Base-by-base conservation (phyloP, 2,113 vertebrate genomes). In the Notiomystis cincta region DNA sequence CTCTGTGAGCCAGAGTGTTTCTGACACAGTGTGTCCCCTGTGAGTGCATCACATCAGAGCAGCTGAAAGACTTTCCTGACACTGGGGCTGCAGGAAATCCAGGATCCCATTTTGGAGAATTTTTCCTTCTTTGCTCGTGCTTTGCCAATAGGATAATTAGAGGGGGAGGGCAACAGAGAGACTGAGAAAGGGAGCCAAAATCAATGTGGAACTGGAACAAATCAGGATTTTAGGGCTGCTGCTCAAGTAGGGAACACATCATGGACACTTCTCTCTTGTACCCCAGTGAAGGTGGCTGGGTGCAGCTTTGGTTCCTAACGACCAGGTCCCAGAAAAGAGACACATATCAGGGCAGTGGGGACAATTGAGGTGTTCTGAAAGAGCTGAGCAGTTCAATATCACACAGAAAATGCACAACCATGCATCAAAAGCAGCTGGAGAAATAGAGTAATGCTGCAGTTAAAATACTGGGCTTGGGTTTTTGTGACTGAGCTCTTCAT, bases 171-270 rank as follows among this genome's bases (percentile, higher is more conserved):
- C 37, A 75, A 53, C 3, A 19, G 11, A 45, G 40, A 64, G 10
- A 3, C 30, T 54, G 56, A 83, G 51, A 70, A 60, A 87, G 7
- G 14, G 42, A 88, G 50, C 54, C 89, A 91, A 87, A 91, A 71
- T 94, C 73, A 87, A 47, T 38, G 10, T 57, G 61, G 22, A 35
- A 25, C 38, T 70, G 51, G 58, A 87, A 75, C 51, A 70, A 89
- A 72, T 20, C 0, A 3, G 42, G 44, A 38, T 57, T n/a, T 2
- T 45, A 61, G 85, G 47, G 70, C 57, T 82, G 28, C 42, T 47
- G 30, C 1, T 1, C 1, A 4, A 4, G 21, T 33, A 24, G 50
- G n/a, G 57, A 89, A 14, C 69, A 50, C 0, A 0, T 56, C 33
- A 15, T 38, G 33, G 60, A 4, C 25, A 37, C 7, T 42, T 72